Percentiles rank a stretch among this genome's conserved stretches.
These are phyloP conservation scores for Scolopax bukidnonensis DNA, from an alignment of 2,797 vertebrate species.

Conservation along the genomic window DNA sequence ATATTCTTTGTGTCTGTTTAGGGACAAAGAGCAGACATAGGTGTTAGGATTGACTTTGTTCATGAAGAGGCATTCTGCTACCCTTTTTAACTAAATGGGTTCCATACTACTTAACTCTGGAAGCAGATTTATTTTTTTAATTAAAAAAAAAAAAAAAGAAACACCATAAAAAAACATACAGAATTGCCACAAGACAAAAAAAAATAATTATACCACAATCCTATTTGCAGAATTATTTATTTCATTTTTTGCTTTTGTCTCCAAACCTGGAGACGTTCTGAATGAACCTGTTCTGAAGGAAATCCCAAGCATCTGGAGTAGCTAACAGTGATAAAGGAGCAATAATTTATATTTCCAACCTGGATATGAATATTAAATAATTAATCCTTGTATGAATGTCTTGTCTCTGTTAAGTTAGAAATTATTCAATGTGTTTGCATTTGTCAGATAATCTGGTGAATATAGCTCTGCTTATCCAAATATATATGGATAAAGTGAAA, in stretches of 20 bases:
- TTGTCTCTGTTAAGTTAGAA: background rate
- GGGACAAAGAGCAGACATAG: rapidly evolving
- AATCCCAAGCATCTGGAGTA: background rate
- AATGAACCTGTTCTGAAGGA: background rate
- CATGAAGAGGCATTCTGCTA: background rate
- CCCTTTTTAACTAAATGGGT: background rate
- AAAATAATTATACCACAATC: background rate
- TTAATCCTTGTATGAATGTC: background rate
- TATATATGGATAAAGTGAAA: background rate
- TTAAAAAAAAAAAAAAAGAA: background rate
- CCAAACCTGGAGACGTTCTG: rapidly evolving
- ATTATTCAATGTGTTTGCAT: background rate
- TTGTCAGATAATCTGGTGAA: background rate
- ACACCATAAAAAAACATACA: background rate
- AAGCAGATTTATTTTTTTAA: background rate
- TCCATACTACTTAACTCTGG: background rate
- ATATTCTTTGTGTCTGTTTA: background rate
- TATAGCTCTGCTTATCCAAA: background rate
- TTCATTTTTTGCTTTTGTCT: background rate
- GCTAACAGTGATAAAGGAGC: background rate
- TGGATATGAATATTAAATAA: constrained; percentile 26
- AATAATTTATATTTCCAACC: background rate
- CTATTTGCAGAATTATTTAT: background rate
- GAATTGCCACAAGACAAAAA: background rate
- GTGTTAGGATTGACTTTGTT: background rate